A percentile compares a stretch with the other conserved stretches of the same genome.
phyloP scores from a whole-genome alignment of 1,140 invertebrate species.

The Cecropterus lyciades region DNA sequence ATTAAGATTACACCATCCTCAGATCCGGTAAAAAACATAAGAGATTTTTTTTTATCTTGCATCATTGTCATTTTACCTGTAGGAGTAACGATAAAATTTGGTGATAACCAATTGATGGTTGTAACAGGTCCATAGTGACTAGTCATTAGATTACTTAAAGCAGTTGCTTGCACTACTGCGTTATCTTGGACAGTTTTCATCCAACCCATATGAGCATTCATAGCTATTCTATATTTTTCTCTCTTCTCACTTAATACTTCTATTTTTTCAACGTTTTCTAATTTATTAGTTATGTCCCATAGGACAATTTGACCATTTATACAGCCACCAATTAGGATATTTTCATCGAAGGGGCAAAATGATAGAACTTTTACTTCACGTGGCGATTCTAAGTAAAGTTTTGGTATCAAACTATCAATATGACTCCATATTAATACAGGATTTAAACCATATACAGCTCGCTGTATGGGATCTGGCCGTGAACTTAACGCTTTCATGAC shows the following conservation, averaged over 20 bases:
- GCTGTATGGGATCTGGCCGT: constrained; percentile 78
- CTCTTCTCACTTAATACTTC: constrained; percentile 86
- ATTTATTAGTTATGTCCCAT: constrained; percentile 89
- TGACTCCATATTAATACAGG: constrained; percentile 90
- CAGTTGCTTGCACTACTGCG: constrained; percentile 85
- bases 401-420: constrained; percentile 87
- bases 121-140: constrained; percentile 87
- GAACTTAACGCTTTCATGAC: constrained; percentile 69
- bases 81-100: constrained; percentile 85
- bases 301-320: constrained; percentile 89
- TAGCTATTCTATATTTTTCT: constrained; percentile 85
- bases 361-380: constrained; percentile 87
- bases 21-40: constrained; percentile 87
- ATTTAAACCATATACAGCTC: constrained; percentile 85
- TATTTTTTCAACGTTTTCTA: constrained; percentile 86
- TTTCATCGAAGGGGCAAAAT: constrained; percentile 88
- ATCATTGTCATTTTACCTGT: constrained; percentile 84
- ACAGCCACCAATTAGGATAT: constrained; percentile 89
- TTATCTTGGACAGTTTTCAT: constrained; percentile 86
- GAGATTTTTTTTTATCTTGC: constrained; percentile 75
- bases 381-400: constrained; percentile 88
- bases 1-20: constrained; percentile 88
- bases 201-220: constrained; percentile 88
- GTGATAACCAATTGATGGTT: constrained; percentile 87
- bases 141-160: constrained; percentile 85